Conservation (phyloP, 1,140 invertebrate genomes). For the Drosophila simulans region DNA sequence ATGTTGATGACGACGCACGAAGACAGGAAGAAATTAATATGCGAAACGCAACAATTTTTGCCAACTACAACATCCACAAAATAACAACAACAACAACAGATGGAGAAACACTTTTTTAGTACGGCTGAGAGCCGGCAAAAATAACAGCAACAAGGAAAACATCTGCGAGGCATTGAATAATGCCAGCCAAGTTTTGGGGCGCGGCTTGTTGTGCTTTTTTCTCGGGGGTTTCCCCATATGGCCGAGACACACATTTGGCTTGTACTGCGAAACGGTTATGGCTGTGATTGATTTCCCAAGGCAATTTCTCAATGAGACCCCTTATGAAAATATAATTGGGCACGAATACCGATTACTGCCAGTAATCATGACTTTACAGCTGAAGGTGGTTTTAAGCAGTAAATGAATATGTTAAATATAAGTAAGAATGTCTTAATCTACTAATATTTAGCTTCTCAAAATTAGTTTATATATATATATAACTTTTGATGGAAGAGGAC, state of each 20-base stretch:
- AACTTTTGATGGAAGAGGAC: no score
- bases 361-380: no score
- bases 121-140: conserved; percentile 67
- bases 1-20: conserved; percentile 56
- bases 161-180: conserved; percentile 69
- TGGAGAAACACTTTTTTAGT: conserved; percentile 49
- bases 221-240: conserved; percentile 19
- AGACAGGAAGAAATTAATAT: conserved; percentile 82
- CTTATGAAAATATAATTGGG: not conserved
- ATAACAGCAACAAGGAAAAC: conserved; percentile 54
- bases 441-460: no score
- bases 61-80: conserved; percentile 62
- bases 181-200: conserved; percentile 59
- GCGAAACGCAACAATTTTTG: conserved; percentile 83
- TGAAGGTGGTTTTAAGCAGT: no score
- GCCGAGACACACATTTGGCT: conserved; percentile 19
- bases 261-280: not conserved
- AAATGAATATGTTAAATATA: no score
- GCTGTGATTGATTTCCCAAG: conserved; percentile 15
- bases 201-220: conserved; percentile 44
- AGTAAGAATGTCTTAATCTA: no score
- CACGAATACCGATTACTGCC: no score
- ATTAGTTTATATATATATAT: no score
- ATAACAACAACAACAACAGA: conserved; percentile 40
- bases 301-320: not conserved